Percentiles rank a stretch among this genome's conserved stretches.
phyloP scores from a whole-genome alignment of 2,113 vertebrate species.

The Heteronetta atricapilla region DNA sequence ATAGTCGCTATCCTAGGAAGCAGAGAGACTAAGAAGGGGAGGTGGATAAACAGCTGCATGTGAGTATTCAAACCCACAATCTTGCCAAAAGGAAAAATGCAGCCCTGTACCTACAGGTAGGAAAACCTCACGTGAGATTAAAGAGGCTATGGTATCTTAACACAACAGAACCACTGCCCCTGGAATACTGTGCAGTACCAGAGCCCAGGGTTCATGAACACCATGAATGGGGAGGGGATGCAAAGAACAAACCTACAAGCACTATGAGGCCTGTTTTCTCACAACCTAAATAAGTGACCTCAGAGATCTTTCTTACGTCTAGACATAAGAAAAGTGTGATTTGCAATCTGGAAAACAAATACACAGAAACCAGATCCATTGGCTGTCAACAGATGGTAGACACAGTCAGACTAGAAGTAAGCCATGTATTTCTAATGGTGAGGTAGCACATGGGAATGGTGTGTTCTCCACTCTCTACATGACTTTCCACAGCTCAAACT shows the following conservation, averaged over 20 bases:
- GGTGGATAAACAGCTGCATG: neutral
- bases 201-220: neutral
- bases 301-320: neutral
- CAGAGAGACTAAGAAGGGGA: neutral
- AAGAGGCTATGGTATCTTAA: neutral
- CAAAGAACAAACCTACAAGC: neutral
- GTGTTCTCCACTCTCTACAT: neutral
- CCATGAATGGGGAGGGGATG: rapidly evolving
- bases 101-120: neutral
- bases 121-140: neutral
- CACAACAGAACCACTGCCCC: neutral
- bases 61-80: neutral
- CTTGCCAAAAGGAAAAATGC: neutral
- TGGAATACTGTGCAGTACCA: neutral
- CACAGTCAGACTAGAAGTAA: neutral
- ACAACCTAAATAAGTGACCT: neutral
- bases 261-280: no score
- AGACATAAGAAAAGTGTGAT: neutral
- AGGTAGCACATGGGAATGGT: neutral
- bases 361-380: neutral
- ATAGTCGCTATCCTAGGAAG: neutral
- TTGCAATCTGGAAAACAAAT: neutral
- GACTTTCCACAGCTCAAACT: neutral
- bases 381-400: neutral
- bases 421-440: neutral